Base-by-base conservation (phyloP, 2,888 invertebrate genomes). In the Watsonalla cultraria region DNA sequence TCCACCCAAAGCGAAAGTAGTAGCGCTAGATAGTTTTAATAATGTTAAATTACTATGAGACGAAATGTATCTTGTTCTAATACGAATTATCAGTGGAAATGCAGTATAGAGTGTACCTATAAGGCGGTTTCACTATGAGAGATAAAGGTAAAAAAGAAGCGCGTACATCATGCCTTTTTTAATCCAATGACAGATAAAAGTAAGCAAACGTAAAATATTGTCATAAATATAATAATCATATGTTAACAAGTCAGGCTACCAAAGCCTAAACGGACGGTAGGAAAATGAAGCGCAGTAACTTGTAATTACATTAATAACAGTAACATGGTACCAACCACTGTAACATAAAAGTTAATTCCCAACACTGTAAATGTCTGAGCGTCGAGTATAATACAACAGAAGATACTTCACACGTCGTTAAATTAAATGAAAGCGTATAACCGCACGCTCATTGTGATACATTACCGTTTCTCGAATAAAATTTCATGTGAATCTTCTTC, bases 321-420 rank as follows among this genome's bases (percentile, higher is more conserved):
- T 24, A 2, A 24, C 24, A 24, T 24, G 24, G 24, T 24, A 24
- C 35, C 35, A 35, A 48, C 35, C 37, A 14, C 14, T 37, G 37
- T 14, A 48, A 48, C 37, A 48, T 7, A 37, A 48, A 49, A 49
- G 39, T 39, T 39, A 39, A 48, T 48, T 48, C 37, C 14, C 48
- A 48, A 7, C 49, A 49, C 39, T 11, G 37, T 49, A 37, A 49
- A 49, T 37, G 47, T 35, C 47, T 37, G 15, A 49, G 14, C 14
- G 49, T 37, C 15, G 35, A 5, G 37, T 49, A 49, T 49, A 37
- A 37, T 37, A 49, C 49, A 49, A 49, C 49, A 15, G 35, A 8
- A 37, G 14, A 49, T 37, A 49, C 37, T 49, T 49, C 49, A 49
- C 49, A 49, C 49, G 39, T 49, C 37, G 15, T 37, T 37, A 49